Percentiles rank a stretch among this genome's conserved stretches.
Evolutionary conservation across 2,888 invertebrate species (phyloP).

Genomic region (Eupelmus urozonus): DNA sequence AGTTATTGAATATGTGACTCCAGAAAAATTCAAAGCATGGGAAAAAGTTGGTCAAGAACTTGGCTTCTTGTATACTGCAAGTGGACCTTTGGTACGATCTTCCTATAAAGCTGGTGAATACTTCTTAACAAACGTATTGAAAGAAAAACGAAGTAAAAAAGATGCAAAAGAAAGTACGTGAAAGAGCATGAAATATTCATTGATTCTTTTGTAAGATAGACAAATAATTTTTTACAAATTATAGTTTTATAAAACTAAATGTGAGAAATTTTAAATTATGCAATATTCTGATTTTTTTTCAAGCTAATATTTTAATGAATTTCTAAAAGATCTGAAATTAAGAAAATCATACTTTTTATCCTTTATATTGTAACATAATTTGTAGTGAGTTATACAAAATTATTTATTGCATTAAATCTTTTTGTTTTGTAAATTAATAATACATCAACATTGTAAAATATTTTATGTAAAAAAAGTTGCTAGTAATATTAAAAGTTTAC

Average conservation of each 20-base stretch:
- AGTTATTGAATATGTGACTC: constrained; percentile 97
- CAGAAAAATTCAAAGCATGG: constrained; percentile 94
- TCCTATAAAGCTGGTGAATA: constrained; percentile 99
- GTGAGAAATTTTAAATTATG: constrained; percentile 1
- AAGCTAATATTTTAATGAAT: background rate
- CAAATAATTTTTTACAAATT: background rate
- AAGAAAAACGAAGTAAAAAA: constrained; percentile 70
- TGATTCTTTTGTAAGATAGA: constrained; percentile 11
- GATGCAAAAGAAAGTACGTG: constrained; percentile 29
- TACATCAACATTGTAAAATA: background rate
- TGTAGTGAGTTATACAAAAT: constrained; percentile 21
- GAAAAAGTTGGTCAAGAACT: constrained; percentile 88
- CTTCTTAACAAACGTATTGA: constrained; percentile 89
- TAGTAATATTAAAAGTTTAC: constrained; percentile 17
- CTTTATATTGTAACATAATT: constrained; percentile 36
- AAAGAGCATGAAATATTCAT: background rate
- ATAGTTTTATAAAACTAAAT: background rate
- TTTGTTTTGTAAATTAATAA: background rate
- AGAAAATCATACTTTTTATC: background rate
- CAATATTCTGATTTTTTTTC: constrained; percentile 3
- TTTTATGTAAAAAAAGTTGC: constrained; percentile 8
- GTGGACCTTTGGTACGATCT: constrained; percentile 97
- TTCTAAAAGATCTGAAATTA: constrained; percentile 15
- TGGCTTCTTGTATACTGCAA: constrained; percentile 97
- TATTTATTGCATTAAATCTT: constrained; percentile 1